Evolutionary conservation across 2,888 invertebrate genomes (phyloP).

Genomic region (Tricholauxania praeusta): DNA sequence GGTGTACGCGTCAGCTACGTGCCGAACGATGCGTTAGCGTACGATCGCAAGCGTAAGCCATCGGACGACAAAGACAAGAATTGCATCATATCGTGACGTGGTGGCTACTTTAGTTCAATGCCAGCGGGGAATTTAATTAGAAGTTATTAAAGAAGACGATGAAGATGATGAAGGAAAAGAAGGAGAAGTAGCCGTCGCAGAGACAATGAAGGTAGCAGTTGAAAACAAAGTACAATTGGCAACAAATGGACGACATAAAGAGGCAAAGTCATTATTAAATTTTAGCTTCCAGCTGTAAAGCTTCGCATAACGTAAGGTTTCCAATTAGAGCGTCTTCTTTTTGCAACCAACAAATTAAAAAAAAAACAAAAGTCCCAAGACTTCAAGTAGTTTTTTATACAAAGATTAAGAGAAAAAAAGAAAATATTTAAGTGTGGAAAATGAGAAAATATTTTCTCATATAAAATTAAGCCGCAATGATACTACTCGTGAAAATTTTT

Average conservation of each 20-base stretch:
- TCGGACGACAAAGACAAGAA: conserved; percentile 73
- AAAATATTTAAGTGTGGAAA: neutral
- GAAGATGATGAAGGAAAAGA: neutral
- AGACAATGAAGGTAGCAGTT: neutral
- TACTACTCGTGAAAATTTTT: too few relatives aligned
- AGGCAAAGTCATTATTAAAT: conserved; percentile 38
- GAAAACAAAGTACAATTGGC: conserved; percentile 10
- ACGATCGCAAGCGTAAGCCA: conserved; percentile 78
- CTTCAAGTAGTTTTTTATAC: too few relatives aligned
- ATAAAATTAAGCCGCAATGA: neutral
- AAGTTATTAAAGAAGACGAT: conserved; percentile 43
- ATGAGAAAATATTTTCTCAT: neutral
- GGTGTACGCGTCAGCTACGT: conserved; percentile 93
- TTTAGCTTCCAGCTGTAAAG: conserved; percentile 34
- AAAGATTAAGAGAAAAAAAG: neutral
- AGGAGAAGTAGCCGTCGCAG: neutral
- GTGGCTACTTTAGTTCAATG: conserved; percentile 8
- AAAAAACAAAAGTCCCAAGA: too few relatives aligned
- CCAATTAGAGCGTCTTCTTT: conserved; percentile 5
- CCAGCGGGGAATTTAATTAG: conserved; percentile 53
- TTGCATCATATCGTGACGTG: conserved; percentile 86
- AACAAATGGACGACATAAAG: conserved; percentile 30
- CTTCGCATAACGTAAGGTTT: conserved; percentile 13
- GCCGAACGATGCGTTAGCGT: conserved; percentile 90
- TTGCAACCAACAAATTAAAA: neutral